Evolutionary conservation across 2,113 vertebrate species (phyloP), one percentile per base, ranked within the genome.

Genomic region (Hippocampus barbouri): DNA sequence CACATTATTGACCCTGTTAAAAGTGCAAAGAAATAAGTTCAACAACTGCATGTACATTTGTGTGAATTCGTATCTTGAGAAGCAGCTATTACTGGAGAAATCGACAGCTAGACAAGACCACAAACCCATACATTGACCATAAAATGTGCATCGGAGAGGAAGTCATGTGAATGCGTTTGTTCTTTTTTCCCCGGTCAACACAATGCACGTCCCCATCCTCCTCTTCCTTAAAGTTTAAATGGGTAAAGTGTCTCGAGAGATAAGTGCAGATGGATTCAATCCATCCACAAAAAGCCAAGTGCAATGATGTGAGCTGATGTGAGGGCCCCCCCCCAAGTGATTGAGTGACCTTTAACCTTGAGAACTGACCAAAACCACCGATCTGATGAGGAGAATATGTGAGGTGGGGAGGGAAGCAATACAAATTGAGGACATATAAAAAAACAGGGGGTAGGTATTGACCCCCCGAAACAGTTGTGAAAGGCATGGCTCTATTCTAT

Each of bases 381-480:
- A 90, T 90, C 89, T 88, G 85, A 89, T 87, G 85, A 89, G 75
- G 56, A 21, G 43, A 14, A 66, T 23, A n/a, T 67, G 59, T 75
- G 47, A 51, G 51, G 34, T 68, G 15, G 25, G 75, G 54, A 70
- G 41, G 45, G 34, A 43, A 43, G 45, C 1, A 2, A 49, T 20
- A 3, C 21, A 16, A 65, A 65, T 65, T 14, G 41, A 25, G 20
- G 2, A 23, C 4, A 14, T 10, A 11, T n/a, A 38, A 38, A 4
- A 40, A 41, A n/a, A 41, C 11, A 21, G 0, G 12, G 11, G 51
- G 8, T 2, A 2, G 51, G 2, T 21, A 3, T 3, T 1, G 2
- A 34, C 27, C 7, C 6, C 6, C 15, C 25, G 34, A 2, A 30
- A 61, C 27, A 34, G 27, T 30, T 61, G 14, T 30, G 34, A 34